Conservation (phyloP, 2,797 vertebrate species). For the Buceros bicornis region DNA sequence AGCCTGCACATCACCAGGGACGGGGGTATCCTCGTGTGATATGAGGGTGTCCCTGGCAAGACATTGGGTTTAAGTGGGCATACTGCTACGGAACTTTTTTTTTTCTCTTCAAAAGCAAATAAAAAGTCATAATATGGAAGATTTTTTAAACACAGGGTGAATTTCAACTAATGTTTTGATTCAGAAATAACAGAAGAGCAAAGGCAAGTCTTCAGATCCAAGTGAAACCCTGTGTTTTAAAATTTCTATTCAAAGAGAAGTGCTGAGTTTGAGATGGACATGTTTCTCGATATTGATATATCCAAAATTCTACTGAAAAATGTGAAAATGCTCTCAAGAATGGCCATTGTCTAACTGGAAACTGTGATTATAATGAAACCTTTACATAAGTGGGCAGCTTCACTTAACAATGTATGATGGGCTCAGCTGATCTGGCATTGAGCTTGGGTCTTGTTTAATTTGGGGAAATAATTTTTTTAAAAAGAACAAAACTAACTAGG, state of each 20-base stretch:
- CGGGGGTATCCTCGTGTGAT: too few species aligned
- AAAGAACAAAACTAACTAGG: not conserved
- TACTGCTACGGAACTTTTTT: not conserved
- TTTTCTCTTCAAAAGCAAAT: not conserved
- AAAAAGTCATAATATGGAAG: not conserved
- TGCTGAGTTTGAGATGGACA: not conserved
- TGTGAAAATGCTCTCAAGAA: not conserved
- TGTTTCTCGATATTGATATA: not conserved
- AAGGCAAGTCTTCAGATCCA: not conserved
- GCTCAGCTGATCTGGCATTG: not conserved
- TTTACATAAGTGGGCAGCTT: not conserved
- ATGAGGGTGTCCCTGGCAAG: not conserved
- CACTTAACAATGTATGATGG: not conserved
- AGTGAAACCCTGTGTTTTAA: not conserved
- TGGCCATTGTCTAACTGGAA: not conserved
- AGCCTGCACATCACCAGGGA: not conserved
- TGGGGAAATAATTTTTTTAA: not conserved
- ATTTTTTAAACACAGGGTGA: not conserved
- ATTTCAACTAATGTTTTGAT: not conserved
- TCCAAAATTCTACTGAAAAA: not conserved
- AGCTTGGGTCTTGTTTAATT: not conserved
- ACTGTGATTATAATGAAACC: not conserved
- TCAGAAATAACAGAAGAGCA: not conserved
- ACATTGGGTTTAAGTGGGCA: not conserved
- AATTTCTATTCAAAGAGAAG: not conserved